Conservation (phyloP, 2,797 vertebrate species). For the Sebastiscus albofasciatus region DNA sequence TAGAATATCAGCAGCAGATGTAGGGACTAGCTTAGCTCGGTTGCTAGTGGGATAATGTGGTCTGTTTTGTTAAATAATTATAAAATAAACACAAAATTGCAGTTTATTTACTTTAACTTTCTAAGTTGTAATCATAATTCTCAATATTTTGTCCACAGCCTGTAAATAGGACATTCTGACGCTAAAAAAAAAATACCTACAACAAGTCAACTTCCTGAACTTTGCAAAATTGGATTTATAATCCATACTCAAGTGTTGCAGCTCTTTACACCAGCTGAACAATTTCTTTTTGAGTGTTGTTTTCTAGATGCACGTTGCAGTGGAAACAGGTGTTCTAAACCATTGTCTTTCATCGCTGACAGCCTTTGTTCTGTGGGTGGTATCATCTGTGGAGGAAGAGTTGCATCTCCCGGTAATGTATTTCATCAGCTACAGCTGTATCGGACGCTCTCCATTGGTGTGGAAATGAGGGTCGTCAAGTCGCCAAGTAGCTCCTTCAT, state of each 20-base stretch:
- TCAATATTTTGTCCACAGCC: neutral
- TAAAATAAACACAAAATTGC: neutral
- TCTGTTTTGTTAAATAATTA: neutral
- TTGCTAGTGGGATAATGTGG: neutral
- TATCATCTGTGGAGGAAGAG: slow-evolving; percentile 52
- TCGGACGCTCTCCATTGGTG: slow-evolving; percentile 61
- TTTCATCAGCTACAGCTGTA: slow-evolving; percentile 78
- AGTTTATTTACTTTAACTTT: neutral
- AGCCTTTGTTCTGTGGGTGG: slow-evolving; percentile 65
- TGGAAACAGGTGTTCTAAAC: slow-evolving; percentile 57
- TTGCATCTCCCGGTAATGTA: slow-evolving; percentile 57
- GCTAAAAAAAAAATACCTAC: neutral
- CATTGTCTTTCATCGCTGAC: slow-evolving; percentile 56
- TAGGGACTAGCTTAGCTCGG: neutral
- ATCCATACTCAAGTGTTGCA: neutral
- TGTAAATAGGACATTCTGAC: neutral
- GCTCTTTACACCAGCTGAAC: neutral
- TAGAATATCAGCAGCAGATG: neutral
- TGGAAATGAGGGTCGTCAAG: slow-evolving; percentile 73
- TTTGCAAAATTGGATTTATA: neutral
- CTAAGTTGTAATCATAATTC: neutral
- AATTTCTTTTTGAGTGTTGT: neutral
- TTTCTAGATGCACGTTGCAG: neutral
- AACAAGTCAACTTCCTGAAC: neutral
- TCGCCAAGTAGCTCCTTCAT: slow-evolving; percentile 70